Percentiles rank a stretch among this genome's conserved stretches.
These are phyloP conservation scores for Sclerodermus sp. DNA, from an alignment of 2,888 invertebrate genomes.

Conservation along the genomic window DNA sequence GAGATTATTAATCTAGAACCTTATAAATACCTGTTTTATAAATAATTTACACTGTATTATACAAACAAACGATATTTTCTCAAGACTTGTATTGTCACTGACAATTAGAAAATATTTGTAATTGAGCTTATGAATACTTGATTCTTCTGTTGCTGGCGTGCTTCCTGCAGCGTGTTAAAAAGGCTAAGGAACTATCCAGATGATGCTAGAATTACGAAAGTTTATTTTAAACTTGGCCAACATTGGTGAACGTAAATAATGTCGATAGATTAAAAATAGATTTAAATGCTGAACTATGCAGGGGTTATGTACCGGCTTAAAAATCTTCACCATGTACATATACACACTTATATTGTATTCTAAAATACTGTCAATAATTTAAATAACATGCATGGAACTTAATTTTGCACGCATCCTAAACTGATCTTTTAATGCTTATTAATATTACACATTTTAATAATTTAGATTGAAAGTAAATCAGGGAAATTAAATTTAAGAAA, in stretches of 20 bases:
- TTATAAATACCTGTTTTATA: neutral
- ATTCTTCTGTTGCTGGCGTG: constrained; percentile 1
- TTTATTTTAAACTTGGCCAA: constrained; percentile 42
- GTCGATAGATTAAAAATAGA: neutral
- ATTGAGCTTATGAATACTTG: too few species aligned
- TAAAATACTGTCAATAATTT: too few species aligned
- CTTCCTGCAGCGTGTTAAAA: constrained; percentile 32
- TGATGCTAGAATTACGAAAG: constrained; percentile 29
- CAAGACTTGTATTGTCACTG: neutral
- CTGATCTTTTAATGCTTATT: too few species aligned
- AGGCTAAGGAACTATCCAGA: constrained; percentile 38
- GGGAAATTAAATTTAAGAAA: too few species aligned
- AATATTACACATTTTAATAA: too few species aligned
- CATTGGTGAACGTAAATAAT: neutral
- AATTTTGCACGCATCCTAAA: too few species aligned
- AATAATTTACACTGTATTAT: constrained; percentile 1
- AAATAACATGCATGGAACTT: too few species aligned
- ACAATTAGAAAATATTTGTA: too few species aligned
- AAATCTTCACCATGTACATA: too few species aligned
- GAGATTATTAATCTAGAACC: neutral
- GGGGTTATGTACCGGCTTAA: too few species aligned
- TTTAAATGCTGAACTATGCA: neutral
- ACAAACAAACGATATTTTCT: neutral
- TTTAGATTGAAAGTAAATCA: too few species aligned
- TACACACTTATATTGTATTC: too few species aligned